A percentile compares a stretch with the other conserved stretches of the same genome.
Conservation (phyloP, 2,797 vertebrate species). For the Sorex maritimensis region DNA sequence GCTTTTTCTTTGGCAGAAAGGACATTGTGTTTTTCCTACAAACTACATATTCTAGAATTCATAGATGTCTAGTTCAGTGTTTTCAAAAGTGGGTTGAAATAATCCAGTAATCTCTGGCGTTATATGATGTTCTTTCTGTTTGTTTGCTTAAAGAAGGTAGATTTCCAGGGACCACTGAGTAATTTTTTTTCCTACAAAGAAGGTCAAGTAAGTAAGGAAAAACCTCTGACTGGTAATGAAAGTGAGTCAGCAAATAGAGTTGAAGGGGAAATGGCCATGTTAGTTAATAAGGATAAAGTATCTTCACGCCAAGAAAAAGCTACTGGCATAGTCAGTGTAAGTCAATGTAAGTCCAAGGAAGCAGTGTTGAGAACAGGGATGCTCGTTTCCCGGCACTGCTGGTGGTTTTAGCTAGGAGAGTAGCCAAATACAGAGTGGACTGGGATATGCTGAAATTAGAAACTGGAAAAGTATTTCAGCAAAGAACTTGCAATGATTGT, state of each 20-base stretch:
- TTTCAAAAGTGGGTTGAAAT: too few species aligned
- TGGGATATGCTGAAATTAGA: background rate
- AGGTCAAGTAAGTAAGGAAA: too few species aligned
- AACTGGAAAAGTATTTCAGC: slow-evolving; percentile 23
- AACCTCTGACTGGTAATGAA: slow-evolving; percentile 5
- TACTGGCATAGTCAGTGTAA: background rate
- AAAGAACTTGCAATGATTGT: background rate
- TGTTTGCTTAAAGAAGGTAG: too few species aligned
- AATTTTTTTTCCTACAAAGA: too few species aligned
- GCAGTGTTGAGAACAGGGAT: background rate
- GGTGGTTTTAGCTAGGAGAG: background rate
- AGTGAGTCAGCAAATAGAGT: slow-evolving; percentile 40
- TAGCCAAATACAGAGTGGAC: background rate
- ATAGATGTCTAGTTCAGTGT: background rate
- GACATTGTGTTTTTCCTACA: background rate
- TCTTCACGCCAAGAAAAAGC: slow-evolving; percentile 19
- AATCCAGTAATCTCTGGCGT: too few species aligned
- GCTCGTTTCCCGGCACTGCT: slow-evolving; percentile 14
- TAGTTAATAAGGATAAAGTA: background rate
- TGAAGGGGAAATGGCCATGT: background rate
- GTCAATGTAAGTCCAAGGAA: background rate
- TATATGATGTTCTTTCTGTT: too few species aligned
- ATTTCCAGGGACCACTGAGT: too few species aligned
- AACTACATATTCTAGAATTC: slow-evolving; percentile 20
- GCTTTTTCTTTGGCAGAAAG: background rate